Conservation (phyloP, 2,113 vertebrate species). For the Gavia stellata region DNA sequence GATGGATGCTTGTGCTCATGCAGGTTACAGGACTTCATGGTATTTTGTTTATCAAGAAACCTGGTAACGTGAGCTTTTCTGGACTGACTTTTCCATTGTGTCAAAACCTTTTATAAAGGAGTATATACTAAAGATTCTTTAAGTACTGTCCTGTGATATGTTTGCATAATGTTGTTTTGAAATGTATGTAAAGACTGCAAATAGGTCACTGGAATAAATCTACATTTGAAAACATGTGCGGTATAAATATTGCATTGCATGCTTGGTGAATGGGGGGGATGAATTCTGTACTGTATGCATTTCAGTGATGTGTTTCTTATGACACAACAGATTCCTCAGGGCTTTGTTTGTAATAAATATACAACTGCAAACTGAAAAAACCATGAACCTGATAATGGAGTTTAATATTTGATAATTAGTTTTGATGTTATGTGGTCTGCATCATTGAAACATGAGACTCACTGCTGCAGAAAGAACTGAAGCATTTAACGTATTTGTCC, state of each 20-base stretch:
- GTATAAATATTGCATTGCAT: not conserved
- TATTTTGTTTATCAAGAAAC: constrained; percentile 54
- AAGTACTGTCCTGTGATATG: constrained; percentile 56
- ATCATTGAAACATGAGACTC: not conserved
- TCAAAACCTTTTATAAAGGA: constrained; percentile 78
- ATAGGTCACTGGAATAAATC: constrained; percentile 75
- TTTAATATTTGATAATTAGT: not conserved
- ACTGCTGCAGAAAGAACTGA: not conserved
- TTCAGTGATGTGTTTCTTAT: not conserved
- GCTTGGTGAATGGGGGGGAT: not conserved
- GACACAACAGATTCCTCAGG: not conserved
- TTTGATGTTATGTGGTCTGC: not conserved
- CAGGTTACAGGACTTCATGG: constrained; percentile 30
- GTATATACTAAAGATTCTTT: constrained; percentile 52
- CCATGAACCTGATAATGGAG: not conserved
- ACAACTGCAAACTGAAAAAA: not conserved
- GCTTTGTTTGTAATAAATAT: constrained; percentile 6
- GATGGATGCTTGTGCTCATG: constrained; percentile 43
- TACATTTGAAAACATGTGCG: not conserved
- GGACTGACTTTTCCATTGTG: constrained; percentile 55
- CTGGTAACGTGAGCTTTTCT: constrained; percentile 35
- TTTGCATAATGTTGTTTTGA: constrained; percentile 60
- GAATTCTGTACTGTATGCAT: not conserved
- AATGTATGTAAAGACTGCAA: constrained; percentile 65
- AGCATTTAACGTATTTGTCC: not conserved